Percentiles rank a stretch among this genome's conserved stretches.
phyloP scores from a whole-genome alignment of 53 echinoderm and acorn worm genomes.

The Holothuria scabra region DNA sequence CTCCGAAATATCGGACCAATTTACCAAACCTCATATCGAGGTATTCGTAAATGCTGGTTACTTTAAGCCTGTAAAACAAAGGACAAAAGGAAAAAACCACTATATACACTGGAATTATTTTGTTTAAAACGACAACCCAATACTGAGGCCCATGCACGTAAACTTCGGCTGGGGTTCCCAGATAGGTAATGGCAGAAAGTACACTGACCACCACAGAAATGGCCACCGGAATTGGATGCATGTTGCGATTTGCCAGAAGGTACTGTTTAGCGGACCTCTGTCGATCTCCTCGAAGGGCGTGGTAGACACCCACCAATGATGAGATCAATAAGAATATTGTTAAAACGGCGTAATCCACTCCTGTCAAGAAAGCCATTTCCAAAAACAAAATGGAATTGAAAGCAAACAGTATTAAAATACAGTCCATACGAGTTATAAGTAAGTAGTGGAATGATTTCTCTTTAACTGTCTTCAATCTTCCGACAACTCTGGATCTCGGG shows the following conservation, averaged over 20 bases:
- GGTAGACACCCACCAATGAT: conserved; percentile 19
- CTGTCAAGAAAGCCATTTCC: conserved; percentile 20
- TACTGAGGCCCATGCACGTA: conserved; percentile 32
- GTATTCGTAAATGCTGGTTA: conserved; percentile 44
- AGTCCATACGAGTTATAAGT: too few species aligned
- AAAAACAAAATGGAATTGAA: too few species aligned
- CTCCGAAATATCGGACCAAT: conserved; percentile 9
- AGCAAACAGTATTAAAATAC: too few species aligned
- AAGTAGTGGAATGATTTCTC: too few species aligned
- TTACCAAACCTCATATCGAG: conserved; percentile 38
- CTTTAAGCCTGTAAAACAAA: conserved; percentile 2
- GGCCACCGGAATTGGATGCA: conserved; percentile 36
- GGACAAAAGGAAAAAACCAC: conserved; percentile 17
- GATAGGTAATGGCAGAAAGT: conserved; percentile 21
- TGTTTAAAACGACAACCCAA: conserved; percentile 18
- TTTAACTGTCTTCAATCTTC: too few species aligned
- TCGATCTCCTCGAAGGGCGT: conserved; percentile 20
- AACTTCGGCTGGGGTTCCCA: conserved; percentile 39
- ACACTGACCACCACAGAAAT: conserved; percentile 29
- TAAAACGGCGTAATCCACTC: conserved; percentile 25
- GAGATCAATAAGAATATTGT: conserved; percentile 2
- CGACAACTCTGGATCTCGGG: too few species aligned
- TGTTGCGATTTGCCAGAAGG: conserved; percentile 33
- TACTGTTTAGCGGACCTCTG: conserved; percentile 25
- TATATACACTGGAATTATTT: neutral